Conservation (phyloP, 2,888 invertebrate species). For the Amphimallon solstitiale region DNA sequence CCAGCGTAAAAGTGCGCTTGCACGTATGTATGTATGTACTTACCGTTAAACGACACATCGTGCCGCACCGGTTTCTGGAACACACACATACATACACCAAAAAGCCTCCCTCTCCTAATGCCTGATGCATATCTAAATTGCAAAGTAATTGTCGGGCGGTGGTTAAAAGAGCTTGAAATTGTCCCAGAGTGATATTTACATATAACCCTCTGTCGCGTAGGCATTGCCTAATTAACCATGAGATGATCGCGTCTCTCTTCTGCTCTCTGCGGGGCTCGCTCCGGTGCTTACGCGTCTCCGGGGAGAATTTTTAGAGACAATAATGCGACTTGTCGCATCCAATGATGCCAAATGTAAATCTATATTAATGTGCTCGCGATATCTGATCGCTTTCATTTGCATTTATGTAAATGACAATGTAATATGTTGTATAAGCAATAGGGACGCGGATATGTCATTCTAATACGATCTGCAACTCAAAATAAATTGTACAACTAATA, state of each 20-base stretch:
- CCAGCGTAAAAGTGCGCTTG: no score
- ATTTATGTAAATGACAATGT: slow-evolving; percentile 5
- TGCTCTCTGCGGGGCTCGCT: background rate
- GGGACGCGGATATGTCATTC: no score
- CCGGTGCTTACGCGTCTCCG: slow-evolving; percentile 37
- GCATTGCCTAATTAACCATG: slow-evolving; percentile 62
- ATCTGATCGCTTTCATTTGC: slow-evolving; percentile 10
- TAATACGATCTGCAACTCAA: no score
- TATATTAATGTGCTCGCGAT: slow-evolving; percentile 25
- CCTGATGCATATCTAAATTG: slow-evolving; percentile 64
- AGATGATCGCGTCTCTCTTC: slow-evolving; percentile 51
- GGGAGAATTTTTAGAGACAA: slow-evolving; percentile 40
- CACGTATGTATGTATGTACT: background rate
- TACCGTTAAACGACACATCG: slow-evolving; percentile 13
- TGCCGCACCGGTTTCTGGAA: background rate
- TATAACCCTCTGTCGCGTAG: slow-evolving; percentile 54
- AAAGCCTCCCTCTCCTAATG: slow-evolving; percentile 39
- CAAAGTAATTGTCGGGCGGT: slow-evolving; percentile 63
- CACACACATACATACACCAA: slow-evolving; percentile 17
- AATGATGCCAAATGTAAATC: slow-evolving; percentile 14
- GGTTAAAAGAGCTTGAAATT: slow-evolving; percentile 66
- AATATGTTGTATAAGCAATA: no score
- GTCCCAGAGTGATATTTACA: slow-evolving; percentile 59
- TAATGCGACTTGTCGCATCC: slow-evolving; percentile 17
- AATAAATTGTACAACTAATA: no score